Evolutionary conservation across 2,888 invertebrate genomes (phyloP), one percentile per base, ranked within the genome.

Genomic region (Gnatocerus cornutus): DNA sequence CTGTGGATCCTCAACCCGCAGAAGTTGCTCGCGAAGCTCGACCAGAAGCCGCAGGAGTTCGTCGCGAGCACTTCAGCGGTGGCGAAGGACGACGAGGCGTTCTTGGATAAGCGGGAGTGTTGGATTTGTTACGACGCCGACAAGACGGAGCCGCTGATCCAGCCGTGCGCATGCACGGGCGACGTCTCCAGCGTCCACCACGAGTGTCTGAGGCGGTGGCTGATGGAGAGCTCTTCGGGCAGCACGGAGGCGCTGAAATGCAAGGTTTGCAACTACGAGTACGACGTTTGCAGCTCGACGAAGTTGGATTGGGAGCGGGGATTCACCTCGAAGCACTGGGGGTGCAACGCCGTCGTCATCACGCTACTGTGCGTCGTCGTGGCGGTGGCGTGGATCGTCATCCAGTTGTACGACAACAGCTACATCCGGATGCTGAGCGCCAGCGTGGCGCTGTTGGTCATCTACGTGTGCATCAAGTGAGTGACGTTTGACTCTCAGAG

Each of bases 101-200:
- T 89, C 70, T 82, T 90, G 64, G 86, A 86, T 69, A 89, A 87
- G 76, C 87, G 89, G 78, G 96, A 96, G 84, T 97, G 97, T 83
- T 97, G 96, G 96, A 97, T 97, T 78, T 97, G 97, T 85, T 97
- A 97, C 83, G 96, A 96, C 85, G 87, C 87, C 73, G 90, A 95
- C 33, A 90, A 94, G 12, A n/a, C 88, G 13, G 96, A 96, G 80
- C 92, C 94, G 0, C 88, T 97, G 68, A 97, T 97, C 81, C 91
- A 93, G 77, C 96, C 96, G 8, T 97, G 97, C 80, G 91, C 92
- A 65, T 97, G 97, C 84, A 92, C 94, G 46, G 97, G 97, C 6
- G 97, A 97, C 85, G 95, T 96, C n/a, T 92, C 95, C 69, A 93
- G 92, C 29, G 96, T 96, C 55, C 96, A 97, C 86, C 95, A 97